A percentile compares a stretch with the other conserved stretches of the same genome.
Conservation (phyloP, 2,888 invertebrate species). For the Sussaba pulchella region DNA sequence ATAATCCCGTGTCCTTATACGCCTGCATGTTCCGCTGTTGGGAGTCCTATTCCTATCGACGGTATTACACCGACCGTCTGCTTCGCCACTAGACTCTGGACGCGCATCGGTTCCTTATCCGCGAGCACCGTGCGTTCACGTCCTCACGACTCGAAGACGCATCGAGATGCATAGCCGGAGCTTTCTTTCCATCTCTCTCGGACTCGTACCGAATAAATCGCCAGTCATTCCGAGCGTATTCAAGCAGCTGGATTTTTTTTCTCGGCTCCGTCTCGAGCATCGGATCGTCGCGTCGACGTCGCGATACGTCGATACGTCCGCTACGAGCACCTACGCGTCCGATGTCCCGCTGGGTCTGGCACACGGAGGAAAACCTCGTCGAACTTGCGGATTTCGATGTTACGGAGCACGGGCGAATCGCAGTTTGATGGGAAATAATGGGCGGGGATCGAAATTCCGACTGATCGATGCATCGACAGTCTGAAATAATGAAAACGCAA, state of each 20-base stretch:
- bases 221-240: conserved; percentile 28
- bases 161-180: conserved; percentile 54
- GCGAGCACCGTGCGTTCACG: not conserved
- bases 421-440: too few relatives aligned
- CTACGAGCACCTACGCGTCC: conserved; percentile 23
- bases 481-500: too few relatives aligned
- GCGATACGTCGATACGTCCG: conserved; percentile 52
- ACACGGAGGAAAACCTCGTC: too few relatives aligned
- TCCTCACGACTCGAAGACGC: conserved; percentile 5
- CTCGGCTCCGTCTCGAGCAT: conserved; percentile 33
- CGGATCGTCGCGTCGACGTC: conserved; percentile 37
- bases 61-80: conserved; percentile 16
- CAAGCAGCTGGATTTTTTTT: conserved; percentile 36
- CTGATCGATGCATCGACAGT: too few relatives aligned
- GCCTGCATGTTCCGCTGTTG: conserved; percentile 7
- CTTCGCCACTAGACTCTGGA: conserved; percentile 22
- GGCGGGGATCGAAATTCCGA: too few relatives aligned
- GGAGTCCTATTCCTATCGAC: conserved; percentile 17
- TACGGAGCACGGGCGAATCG: not conserved
- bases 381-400: not conserved
- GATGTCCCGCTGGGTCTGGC: not conserved
- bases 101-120: conserved; percentile 47
- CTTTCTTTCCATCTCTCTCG: not conserved
- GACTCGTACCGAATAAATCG: conserved; percentile 9
- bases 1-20: conserved; percentile 26